Percentiles rank a stretch among this genome's conserved stretches.
phyloP scores from a whole-genome alignment of 2,888 invertebrate genomes.

The Hypercompe scribonia region DNA sequence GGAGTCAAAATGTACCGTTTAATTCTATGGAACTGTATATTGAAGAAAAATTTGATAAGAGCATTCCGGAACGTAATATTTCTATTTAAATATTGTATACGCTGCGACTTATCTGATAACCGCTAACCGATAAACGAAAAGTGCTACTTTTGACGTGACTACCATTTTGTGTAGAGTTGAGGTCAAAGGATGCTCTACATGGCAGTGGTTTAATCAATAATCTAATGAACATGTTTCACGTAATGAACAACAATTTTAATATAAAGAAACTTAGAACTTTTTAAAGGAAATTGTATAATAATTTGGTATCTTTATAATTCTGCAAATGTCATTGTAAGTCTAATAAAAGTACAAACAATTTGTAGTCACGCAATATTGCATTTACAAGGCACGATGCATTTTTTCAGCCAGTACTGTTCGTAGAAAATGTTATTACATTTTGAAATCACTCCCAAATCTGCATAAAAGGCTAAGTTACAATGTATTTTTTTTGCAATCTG shows the following conservation, averaged over 20 bases:
- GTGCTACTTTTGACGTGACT: background rate
- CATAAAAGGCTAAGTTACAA: slow-evolving; percentile 39
- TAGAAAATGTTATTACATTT: slow-evolving; percentile 67
- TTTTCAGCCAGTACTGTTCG: slow-evolving; percentile 63
- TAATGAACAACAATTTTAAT: too few species aligned
- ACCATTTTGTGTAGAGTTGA: background rate
- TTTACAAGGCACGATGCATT: slow-evolving; percentile 72
- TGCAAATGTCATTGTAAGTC: slow-evolving; percentile 61
- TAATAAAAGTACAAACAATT: slow-evolving; percentile 67
- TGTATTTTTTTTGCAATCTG: too few species aligned
- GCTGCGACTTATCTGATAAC: background rate
- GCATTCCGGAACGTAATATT: background rate
- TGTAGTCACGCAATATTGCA: slow-evolving; percentile 75
- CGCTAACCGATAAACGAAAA: background rate
- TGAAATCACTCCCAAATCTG: slow-evolving; percentile 45
- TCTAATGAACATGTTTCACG: background rate
- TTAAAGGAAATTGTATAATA: slow-evolving; percentile 37
- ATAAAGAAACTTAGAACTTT: background rate
- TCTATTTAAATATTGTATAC: background rate
- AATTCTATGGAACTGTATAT: background rate
- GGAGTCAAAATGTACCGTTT: slow-evolving; percentile 30
- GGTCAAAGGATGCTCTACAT: background rate
- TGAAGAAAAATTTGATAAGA: slow-evolving; percentile 6
- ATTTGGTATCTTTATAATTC: slow-evolving; percentile 47
- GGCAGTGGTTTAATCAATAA: background rate